Evolutionary conservation across 92 coral and sea anemone species (phyloP).

Genomic region (Virgularia gustaviana): DNA sequence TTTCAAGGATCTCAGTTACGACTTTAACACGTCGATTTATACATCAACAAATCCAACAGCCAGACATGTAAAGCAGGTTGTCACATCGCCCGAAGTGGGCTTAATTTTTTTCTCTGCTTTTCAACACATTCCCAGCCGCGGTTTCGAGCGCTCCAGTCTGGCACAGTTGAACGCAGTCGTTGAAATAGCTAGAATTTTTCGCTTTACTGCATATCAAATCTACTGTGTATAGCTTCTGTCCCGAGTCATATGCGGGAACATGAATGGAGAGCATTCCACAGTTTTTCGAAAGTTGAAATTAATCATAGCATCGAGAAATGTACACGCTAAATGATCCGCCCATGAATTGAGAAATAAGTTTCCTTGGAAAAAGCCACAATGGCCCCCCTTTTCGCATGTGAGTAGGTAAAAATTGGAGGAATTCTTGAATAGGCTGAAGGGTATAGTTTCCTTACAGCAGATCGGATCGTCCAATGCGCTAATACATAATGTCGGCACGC

Average conservation of each 20-base stretch:
- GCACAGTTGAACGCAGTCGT: background rate
- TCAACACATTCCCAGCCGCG: background rate
- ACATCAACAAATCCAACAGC: background rate
- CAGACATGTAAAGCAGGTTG: background rate
- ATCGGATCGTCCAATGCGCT: constrained; percentile 93
- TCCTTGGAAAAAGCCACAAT: constrained; percentile 84
- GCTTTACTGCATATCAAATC: background rate
- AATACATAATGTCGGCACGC: constrained; percentile 81
- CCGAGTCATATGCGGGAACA: constrained; percentile 69
- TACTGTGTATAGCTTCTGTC: constrained; percentile 77
- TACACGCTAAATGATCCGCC: constrained; percentile 74
- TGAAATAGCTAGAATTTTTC: background rate
- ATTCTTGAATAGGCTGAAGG: constrained; percentile 88
- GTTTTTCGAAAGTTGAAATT: constrained; percentile 71
- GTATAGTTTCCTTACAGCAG: constrained; percentile 76
- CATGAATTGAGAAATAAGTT: constrained; percentile 69
- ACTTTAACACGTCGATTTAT: background rate
- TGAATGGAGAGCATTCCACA: constrained; percentile 32
- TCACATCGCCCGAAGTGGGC: background rate
- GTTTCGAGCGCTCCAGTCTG: background rate
- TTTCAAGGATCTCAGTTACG: background rate
- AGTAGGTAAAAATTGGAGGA: constrained; percentile 85
- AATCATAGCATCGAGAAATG: constrained; percentile 67
- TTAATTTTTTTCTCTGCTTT: background rate
- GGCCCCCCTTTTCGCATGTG: constrained; percentile 89